Conservation (phyloP, 2,113 vertebrate genomes). For the Corythornis cristatus region DNA sequence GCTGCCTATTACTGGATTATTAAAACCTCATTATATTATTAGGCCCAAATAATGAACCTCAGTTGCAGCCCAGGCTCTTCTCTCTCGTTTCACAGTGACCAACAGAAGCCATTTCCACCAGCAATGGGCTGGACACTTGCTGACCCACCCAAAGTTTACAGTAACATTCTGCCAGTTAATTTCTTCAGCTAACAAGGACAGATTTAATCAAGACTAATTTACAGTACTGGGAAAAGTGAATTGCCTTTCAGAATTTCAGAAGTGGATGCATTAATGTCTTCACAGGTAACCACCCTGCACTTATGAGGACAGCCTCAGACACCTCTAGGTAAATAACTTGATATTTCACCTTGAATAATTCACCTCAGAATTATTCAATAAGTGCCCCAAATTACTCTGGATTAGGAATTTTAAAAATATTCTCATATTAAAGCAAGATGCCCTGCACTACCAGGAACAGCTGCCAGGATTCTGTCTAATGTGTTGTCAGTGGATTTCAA, state of each 20-base stretch:
- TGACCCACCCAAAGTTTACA: slow-evolving; percentile 19
- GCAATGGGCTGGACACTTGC: not conserved
- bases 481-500: slow-evolving; percentile 43
- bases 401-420: not conserved
- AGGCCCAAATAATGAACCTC: slow-evolving; percentile 44
- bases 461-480: slow-evolving; percentile 20
- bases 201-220: not conserved
- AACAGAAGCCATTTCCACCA: slow-evolving; percentile 14
- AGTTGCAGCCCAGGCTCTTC: slow-evolving; percentile 29
- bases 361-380: not conserved
- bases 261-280: not conserved
- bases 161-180: not conserved
- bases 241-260: not conserved
- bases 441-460: not conserved
- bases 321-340: slow-evolving; percentile 12
- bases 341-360: not conserved
- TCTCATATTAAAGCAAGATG: slow-evolving; percentile 27
- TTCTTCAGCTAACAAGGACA: not conserved
- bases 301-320: not conserved
- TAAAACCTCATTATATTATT: slow-evolving; percentile 63
- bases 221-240: not conserved
- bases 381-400: not conserved
- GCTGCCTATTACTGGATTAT: slow-evolving; percentile 54
- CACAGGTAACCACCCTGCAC: not conserved
- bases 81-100: slow-evolving; percentile 19